A percentile compares a stretch with the other conserved stretches of the same genome.
Evolutionary conservation across 2,113 vertebrate species (phyloP).

Genomic region (Hemichromis elongatus): DNA sequence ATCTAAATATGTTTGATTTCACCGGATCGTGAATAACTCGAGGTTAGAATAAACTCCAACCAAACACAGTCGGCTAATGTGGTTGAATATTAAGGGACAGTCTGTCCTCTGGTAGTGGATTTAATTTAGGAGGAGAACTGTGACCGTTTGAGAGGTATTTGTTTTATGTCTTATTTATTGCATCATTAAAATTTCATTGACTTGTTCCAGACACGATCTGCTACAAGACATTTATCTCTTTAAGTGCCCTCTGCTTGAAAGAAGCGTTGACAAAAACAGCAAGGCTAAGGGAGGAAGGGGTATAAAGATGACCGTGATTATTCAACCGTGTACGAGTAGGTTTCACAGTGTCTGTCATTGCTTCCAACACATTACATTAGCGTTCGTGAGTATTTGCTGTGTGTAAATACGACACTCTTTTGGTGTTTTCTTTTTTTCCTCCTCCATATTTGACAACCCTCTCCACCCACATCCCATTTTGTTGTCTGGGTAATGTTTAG

Average conservation of each 20-base stretch:
- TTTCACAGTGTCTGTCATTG: not conserved
- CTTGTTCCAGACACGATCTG: not conserved
- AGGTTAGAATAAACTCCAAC: not conserved
- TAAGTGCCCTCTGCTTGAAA: not conserved
- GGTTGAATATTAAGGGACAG: not conserved
- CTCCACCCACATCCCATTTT: not conserved
- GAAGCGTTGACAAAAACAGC: not conserved
- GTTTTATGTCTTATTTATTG: slow-evolving; percentile 11
- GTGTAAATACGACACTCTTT: not conserved
- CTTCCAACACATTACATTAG: not conserved
- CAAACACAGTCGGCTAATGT: not conserved
- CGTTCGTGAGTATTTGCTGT: not conserved
- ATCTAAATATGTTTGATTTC: not conserved
- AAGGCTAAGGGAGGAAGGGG: not conserved
- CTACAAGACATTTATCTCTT: not conserved
- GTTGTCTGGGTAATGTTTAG: not conserved
- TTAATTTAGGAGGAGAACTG: not conserved
- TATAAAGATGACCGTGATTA: not conserved
- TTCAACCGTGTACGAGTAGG: not conserved
- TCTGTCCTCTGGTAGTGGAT: not conserved
- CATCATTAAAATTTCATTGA: slow-evolving; percentile 1
- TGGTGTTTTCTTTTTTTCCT: not conserved
- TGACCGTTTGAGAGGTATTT: not conserved
- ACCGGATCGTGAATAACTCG: not conserved
- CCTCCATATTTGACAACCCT: not conserved